Evolutionary conservation across 2,797 vertebrate species (phyloP).

Genomic region (Macropus fuliginosus): DNA sequence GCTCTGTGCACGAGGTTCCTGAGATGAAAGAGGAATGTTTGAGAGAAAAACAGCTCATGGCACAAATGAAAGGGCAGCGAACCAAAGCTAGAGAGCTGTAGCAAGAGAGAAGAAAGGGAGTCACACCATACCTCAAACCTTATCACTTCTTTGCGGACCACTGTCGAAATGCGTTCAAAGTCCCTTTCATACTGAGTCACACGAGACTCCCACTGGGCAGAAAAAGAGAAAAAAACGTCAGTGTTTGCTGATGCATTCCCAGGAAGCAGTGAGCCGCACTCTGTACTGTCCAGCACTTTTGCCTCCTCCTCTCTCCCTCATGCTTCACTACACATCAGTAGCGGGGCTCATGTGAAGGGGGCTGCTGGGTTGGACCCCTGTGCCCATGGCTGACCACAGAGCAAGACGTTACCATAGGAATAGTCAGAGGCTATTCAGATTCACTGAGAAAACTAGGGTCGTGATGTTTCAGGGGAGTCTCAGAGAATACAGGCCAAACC

Average conservation of each 20-base stretch:
- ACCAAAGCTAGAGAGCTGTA: background rate
- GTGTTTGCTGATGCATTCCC: too few species aligned
- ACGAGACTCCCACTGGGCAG: conserved; percentile 94
- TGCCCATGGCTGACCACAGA: background rate
- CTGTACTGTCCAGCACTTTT: background rate
- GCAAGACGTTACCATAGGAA: background rate
- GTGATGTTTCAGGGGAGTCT: background rate
- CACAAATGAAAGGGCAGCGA: background rate
- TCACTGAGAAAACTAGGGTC: background rate
- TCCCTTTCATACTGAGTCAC: conserved; percentile 97
- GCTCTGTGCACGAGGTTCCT: background rate
- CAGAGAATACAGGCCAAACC: background rate
- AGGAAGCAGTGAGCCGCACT: background rate
- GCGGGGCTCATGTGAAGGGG: background rate
- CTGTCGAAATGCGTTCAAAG: conserved; percentile 94
- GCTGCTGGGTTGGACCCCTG: background rate
- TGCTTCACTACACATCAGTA: background rate
- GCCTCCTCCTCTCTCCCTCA: background rate
- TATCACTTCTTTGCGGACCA: conserved; percentile 95
- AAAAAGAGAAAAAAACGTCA: conserved; percentile 54
- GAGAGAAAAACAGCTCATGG: background rate
- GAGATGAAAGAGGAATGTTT: background rate
- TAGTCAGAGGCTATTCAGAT: background rate
- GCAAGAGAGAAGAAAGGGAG: fast-evolving
- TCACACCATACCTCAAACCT: conserved; percentile 91